A percentile compares a stretch with the other conserved stretches of the same genome.
phyloP scores from a whole-genome alignment of 2,797 vertebrate species.

The Gymnothorax javanicus region DNA sequence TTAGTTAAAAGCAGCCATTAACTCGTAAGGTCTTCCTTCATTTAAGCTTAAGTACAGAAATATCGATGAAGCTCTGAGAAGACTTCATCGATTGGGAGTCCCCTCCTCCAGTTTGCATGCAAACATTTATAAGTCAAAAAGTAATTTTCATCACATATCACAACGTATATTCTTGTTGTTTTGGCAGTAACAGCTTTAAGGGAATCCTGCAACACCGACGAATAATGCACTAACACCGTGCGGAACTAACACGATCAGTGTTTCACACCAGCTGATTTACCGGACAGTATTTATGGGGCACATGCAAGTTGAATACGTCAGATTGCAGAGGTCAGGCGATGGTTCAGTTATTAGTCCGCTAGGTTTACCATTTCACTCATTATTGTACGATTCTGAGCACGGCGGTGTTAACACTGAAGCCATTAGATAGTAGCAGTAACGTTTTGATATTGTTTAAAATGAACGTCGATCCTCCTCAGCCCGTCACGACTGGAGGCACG shows the following conservation, averaged over 20 bases:
- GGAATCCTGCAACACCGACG: not conserved
- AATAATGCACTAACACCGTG: not conserved
- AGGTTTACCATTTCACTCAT: not conserved
- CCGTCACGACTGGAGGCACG: constrained; percentile 62
- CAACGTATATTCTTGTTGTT: too few species aligned
- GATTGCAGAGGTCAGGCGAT: not conserved
- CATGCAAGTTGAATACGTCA: not conserved
- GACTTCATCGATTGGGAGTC: too few species aligned
- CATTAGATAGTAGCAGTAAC: not conserved
- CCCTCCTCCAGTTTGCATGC: too few species aligned
- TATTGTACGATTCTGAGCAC: not conserved
- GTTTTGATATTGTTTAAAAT: constrained; percentile 29
- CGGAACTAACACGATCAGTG: not conserved
- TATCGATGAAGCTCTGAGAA: not conserved
- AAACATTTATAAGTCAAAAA: too few species aligned
- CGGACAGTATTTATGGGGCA: not conserved
- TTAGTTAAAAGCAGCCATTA: not conserved
- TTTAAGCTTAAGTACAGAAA: not conserved
- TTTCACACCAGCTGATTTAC: not conserved
- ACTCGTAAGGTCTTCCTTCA: not conserved
- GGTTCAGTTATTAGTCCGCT: not conserved
- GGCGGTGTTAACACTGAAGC: not conserved
- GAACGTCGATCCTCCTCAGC: constrained; percentile 72
- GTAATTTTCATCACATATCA: too few species aligned
- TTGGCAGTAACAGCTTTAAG: too few species aligned